A percentile compares a stretch with the other conserved stretches of the same genome.
Conservation (phyloP, 2,888 invertebrate species). For the Calephelis perditalis region DNA sequence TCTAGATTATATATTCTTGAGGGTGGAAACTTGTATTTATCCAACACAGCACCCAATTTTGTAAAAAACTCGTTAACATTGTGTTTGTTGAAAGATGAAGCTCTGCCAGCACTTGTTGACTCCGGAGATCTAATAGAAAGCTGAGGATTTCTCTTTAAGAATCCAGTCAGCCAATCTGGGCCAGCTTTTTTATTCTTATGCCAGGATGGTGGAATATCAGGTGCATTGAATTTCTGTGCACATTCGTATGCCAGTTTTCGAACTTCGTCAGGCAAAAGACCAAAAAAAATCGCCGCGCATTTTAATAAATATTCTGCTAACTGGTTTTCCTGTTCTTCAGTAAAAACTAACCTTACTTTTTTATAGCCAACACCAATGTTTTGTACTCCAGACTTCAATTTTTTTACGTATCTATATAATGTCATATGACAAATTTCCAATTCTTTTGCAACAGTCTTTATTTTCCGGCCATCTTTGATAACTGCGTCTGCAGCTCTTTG, state of each 20-base stretch:
- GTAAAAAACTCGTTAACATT: background rate
- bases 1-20: background rate
- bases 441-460: slow-evolving; percentile 22
- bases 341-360: slow-evolving; percentile 15
- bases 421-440: slow-evolving; percentile 20
- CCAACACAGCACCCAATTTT: background rate
- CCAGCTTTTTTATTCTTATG: background rate
- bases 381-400: slow-evolving; percentile 16
- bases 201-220: background rate
- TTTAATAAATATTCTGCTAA: background rate
- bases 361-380: slow-evolving; percentile 18
- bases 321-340: slow-evolving; percentile 17
- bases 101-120: background rate
- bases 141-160: background rate
- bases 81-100: background rate
- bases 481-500: slow-evolving; percentile 20
- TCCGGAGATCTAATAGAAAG: background rate
- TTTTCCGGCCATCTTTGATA: slow-evolving; percentile 21
- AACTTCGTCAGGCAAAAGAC: background rate
- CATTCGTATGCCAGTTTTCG: background rate
- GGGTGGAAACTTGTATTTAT: background rate
- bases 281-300: background rate
- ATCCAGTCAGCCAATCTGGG: background rate
- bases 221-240: background rate
- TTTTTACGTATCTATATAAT: slow-evolving; percentile 21